A percentile compares a stretch with the other conserved stretches of the same genome.
Evolutionary conservation across 2,888 invertebrate species (phyloP).

Genomic region (Heliconius ethilla): DNA sequence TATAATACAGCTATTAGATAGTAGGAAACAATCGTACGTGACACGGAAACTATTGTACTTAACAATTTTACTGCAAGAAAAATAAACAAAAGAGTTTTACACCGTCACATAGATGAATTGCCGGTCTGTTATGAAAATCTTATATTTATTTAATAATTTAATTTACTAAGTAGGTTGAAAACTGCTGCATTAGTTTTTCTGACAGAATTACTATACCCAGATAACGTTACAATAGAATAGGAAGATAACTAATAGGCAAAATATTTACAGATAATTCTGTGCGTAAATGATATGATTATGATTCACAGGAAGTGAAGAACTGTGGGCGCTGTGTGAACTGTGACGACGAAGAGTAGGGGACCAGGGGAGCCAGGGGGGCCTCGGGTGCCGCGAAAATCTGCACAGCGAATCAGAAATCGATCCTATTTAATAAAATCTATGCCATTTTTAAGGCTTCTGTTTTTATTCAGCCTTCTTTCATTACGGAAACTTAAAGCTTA

Average conservation of each 20-base stretch:
- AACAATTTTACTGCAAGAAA: not conserved
- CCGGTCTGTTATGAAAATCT: not conserved
- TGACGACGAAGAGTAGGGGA: not conserved
- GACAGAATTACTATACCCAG: too few relatives aligned
- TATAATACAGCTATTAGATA: not conserved
- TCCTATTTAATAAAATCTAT: constrained; percentile 25
- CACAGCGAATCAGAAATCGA: constrained; percentile 22
- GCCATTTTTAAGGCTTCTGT: constrained; percentile 23
- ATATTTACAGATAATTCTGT: constrained; percentile 2
- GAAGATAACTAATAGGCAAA: not conserved
- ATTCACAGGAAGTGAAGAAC: constrained; percentile 8
- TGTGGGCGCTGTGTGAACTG: not conserved
- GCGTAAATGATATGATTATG: constrained; percentile 21
- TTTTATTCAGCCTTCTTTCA: constrained; percentile 6
- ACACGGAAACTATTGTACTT: too few relatives aligned
- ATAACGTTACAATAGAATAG: too few relatives aligned
- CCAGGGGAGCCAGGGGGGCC: not conserved
- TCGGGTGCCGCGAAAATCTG: not conserved
- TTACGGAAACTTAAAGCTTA: constrained; percentile 15
- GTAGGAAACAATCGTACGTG: too few relatives aligned
- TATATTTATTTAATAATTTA: too few relatives aligned
- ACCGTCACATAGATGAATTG: not conserved
- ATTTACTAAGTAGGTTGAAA: too few relatives aligned
- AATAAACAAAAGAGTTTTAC: not conserved
- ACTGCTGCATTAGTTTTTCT: too few relatives aligned